Conservation (phyloP, 2,888 invertebrate genomes). For the Thalpophila matura region DNA sequence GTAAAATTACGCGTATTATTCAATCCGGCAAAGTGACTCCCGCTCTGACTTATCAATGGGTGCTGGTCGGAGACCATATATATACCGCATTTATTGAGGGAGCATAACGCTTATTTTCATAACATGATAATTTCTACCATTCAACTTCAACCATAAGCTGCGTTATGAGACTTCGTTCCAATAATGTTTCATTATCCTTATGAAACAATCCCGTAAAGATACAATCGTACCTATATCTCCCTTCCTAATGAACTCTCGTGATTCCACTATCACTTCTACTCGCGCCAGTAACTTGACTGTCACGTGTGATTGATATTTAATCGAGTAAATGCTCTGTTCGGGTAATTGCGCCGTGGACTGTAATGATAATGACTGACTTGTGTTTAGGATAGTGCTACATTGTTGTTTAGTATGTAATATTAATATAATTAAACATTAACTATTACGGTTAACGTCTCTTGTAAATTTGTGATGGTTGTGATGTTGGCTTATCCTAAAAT, state of each 20-base stretch:
- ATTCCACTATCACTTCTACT: slow-evolving; percentile 11
- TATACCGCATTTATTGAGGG: too few species aligned
- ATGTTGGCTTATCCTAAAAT: too few species aligned
- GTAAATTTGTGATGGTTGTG: not conserved
- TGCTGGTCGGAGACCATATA: too few species aligned
- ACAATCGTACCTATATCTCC: not conserved
- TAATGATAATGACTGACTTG: slow-evolving; percentile 28
- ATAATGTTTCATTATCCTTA: not conserved
- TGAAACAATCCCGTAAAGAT: not conserved
- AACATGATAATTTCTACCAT: too few species aligned
- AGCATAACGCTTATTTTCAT: too few species aligned
- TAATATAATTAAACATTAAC: slow-evolving; percentile 15
- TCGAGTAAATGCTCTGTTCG: slow-evolving; percentile 24
- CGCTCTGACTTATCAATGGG: too few species aligned
- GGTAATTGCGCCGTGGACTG: slow-evolving; percentile 21
- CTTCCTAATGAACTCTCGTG: not conserved
- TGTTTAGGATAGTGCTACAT: slow-evolving; percentile 18
- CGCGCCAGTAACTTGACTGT: slow-evolving; percentile 28
- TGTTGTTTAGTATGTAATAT: slow-evolving; percentile 21
- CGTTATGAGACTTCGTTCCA: too few species aligned
- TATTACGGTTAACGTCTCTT: not conserved
- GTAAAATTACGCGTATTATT: too few species aligned
- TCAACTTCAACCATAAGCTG: too few species aligned
- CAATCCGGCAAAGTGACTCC: too few species aligned
- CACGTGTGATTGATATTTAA: slow-evolving; percentile 48